These are phyloP conservation scores for Cairina moschata DNA, from an alignment of 2,113 vertebrate species.

Conservation along the genomic window DNA sequence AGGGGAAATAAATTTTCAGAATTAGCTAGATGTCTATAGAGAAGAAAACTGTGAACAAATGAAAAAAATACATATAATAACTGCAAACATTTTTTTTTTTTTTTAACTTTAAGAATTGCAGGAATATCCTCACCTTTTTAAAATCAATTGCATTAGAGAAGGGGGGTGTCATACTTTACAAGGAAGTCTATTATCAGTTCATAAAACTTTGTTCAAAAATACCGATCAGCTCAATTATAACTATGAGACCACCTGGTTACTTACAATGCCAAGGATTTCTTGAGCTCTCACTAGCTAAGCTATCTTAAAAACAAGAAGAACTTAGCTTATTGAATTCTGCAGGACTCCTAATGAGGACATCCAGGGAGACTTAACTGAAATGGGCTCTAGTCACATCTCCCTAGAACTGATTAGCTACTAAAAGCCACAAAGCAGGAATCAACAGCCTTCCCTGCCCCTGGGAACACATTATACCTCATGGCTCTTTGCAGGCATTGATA, in stretches of 20 bases:
- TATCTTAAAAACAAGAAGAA: background rate
- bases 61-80: background rate
- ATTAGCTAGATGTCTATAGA: background rate
- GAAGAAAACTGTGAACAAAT: background rate
- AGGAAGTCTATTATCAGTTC: background rate
- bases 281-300: background rate
- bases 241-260: background rate
- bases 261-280: background rate
- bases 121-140: background rate
- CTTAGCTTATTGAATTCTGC: background rate
- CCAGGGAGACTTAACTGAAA: background rate
- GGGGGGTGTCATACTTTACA: background rate
- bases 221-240: background rate
- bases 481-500: background rate
- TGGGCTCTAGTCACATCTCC: background rate
- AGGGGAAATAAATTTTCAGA: background rate
- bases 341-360: background rate
- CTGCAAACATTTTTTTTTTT: background rate
- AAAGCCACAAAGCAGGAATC: background rate
- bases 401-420: background rate
- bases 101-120: background rate
- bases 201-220: background rate
- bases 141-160: background rate
- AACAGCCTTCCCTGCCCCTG: background rate
- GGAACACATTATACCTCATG: fast-evolving